A percentile compares a stretch with the other conserved stretches of the same genome.
These are phyloP conservation scores for Eurytoma californica DNA, from an alignment of 2,888 invertebrate genomes.

Conservation along the genomic window DNA sequence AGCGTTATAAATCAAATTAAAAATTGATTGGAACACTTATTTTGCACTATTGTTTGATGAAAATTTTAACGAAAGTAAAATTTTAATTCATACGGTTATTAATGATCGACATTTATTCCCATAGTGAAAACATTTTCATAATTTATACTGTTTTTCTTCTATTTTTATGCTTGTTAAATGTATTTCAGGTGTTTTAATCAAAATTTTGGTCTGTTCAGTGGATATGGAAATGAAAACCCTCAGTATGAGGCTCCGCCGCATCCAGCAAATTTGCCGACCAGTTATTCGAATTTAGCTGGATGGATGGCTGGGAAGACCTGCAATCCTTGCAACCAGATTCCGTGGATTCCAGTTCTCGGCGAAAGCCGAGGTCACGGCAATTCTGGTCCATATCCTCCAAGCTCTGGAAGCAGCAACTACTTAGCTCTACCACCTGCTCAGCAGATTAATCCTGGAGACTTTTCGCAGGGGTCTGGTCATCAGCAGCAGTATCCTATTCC, in stretches of 20 bases:
- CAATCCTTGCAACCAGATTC: slow-evolving; percentile 86
- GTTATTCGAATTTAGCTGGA: slow-evolving; percentile 12
- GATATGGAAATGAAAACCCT: slow-evolving; percentile 16
- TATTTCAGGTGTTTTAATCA: too few species aligned
- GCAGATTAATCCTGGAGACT: slow-evolving; percentile 12
- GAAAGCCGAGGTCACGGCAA: slow-evolving; percentile 11
- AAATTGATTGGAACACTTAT: too few species aligned
- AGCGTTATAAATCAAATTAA: not conserved
- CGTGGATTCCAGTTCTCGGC: slow-evolving; percentile 85
- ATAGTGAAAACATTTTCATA: too few species aligned
- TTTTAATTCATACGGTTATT: not conserved
- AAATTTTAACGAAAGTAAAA: too few species aligned
- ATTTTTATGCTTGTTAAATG: not conserved
- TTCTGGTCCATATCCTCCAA: slow-evolving; percentile 44
- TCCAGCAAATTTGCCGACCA: slow-evolving; percentile 10
- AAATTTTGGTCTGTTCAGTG: not conserved
- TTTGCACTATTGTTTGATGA: too few species aligned
- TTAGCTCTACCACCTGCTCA: slow-evolving; percentile 21
- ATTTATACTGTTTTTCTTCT: not conserved
- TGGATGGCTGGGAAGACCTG: slow-evolving; percentile 78
- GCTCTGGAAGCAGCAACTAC: slow-evolving; percentile 45
- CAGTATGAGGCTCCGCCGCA: slow-evolving; percentile 23
- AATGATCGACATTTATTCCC: too few species aligned
- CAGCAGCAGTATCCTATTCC: slow-evolving; percentile 25
- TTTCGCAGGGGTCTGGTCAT: not conserved